Base-by-base conservation (phyloP, 2,888 invertebrate species). In the Tetranychus truncatus region DNA sequence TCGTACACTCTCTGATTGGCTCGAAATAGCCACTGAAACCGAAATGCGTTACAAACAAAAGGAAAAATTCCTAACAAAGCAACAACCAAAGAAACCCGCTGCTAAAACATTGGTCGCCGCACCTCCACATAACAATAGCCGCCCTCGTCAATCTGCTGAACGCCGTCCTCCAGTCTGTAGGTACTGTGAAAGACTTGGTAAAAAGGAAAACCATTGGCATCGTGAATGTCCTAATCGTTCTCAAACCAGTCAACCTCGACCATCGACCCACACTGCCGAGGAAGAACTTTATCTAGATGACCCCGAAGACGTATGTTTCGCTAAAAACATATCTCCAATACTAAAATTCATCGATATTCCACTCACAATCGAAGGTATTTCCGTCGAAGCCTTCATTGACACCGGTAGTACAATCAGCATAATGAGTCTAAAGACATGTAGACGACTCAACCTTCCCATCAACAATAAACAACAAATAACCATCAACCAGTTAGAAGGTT, bases 371-470 rank as follows among this genome's bases (percentile, higher is more conserved):
- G 34, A 74, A 69, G 45, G 46, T 15, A 24, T 11, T 1, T 8
- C 24, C 1, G n/a, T 34, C 34, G 21, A 69, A 34, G 74, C 74
- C 18, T 21, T 74, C 66, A 24, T 75, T 11, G 75, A 75, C 66
- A 72, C 34, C 1, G 75, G 75, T n/a, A 65, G 65, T n/a, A 72
- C 55, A 7, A 55, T 75, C 9, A 66, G 34, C 2, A 24, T 74
- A 18, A 44, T 74, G n/a, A 66, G 45, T 9, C 6, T 6, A 1
- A 21, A 18, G 4, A 2, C 18, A 2, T 20, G n/a, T 46, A 8
- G 15, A 15, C 8, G 15, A 46, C 46, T 46, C 9, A 46, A 46
- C 46, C 46, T 46, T 15, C 9, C 8, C 9, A 11, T 46, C 9
- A 46, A 8, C 15, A 11, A 8, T 8, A 46, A 46, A 8, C 8